Conservation (phyloP, 2,888 invertebrate genomes). For the Netelia inedita region DNA sequence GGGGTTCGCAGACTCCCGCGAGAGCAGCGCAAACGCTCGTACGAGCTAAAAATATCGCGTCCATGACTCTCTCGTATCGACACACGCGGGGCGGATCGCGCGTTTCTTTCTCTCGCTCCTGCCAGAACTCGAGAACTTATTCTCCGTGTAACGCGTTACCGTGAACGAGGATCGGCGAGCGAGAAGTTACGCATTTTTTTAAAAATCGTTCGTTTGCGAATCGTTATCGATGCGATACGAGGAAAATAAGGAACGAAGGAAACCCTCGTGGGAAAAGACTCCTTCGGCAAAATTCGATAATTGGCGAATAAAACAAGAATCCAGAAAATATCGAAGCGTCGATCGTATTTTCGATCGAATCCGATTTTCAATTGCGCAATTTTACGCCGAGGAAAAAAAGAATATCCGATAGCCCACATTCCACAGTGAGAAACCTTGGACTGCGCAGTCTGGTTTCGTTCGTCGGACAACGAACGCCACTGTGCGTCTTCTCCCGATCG, state of each 20-base stretch:
- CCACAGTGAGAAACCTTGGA: conserved; percentile 23
- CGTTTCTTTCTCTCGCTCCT: conserved; percentile 43
- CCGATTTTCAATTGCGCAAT: conserved; percentile 20
- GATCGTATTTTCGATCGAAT: conserved; percentile 9
- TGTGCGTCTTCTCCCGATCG: conserved; percentile 42
- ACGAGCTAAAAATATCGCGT: conserved; percentile 67
- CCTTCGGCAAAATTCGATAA: too few relatives aligned
- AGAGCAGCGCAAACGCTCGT: conserved; percentile 43
- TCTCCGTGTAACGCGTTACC: background rate
- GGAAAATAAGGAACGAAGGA: background rate
- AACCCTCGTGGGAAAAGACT: background rate
- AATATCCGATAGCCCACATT: conserved; percentile 17
- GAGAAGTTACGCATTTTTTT: background rate
- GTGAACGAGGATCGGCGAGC: background rate
- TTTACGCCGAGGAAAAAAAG: conserved; percentile 9
- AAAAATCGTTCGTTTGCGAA: background rate
- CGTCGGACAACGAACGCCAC: conserved; percentile 60
- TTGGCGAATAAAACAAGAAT: background rate
- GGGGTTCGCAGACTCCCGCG: conserved; percentile 26
- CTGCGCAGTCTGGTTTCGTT: conserved; percentile 40
- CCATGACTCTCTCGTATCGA: conserved; percentile 55
- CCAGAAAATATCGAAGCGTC: background rate
- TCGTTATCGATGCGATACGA: background rate
- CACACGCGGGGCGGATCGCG: conserved; percentile 14
- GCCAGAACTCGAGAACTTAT: conserved; percentile 36